phyloP scores from a whole-genome alignment of 2,797 vertebrate genomes.

The Trachurus trachurus region DNA sequence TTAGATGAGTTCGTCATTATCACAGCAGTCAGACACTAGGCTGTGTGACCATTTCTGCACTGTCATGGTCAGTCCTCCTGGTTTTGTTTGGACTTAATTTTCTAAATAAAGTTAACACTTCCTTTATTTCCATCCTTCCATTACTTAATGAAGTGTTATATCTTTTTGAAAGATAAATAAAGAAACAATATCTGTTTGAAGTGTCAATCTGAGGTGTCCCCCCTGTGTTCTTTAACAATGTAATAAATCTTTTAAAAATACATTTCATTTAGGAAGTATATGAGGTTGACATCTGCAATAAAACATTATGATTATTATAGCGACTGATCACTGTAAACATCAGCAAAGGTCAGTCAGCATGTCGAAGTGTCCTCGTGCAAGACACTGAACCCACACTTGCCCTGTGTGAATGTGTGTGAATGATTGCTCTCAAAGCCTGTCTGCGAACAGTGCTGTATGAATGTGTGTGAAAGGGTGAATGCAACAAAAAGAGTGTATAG shows the following conservation, averaged over 20 bases:
- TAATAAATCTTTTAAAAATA: neutral
- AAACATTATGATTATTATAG: neutral
- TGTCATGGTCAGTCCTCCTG: neutral
- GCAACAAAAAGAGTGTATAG: too few species aligned
- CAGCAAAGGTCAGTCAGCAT: too few species aligned
- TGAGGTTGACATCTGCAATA: too few species aligned
- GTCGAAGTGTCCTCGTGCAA: too few species aligned
- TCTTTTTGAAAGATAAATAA: neutral
- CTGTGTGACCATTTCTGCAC: neutral
- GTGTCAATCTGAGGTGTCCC: neutral
- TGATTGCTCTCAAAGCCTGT: too few species aligned
- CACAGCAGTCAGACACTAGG: too few species aligned
- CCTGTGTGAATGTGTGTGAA: too few species aligned
- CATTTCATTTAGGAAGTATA: neutral
- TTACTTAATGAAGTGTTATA: neutral
- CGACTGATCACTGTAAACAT: neutral
- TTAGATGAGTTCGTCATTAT: too few species aligned
- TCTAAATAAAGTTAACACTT: neutral
- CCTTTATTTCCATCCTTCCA: neutral
- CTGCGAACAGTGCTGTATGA: too few species aligned
- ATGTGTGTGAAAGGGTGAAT: too few species aligned
- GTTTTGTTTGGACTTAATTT: neutral
- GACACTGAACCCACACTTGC: too few species aligned
- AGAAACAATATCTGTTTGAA: neutral
- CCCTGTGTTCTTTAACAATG: slow-evolving; percentile 10